Evolutionary conservation across 2,113 vertebrate genomes (phyloP).

Genomic region (Diphyllodes magnificus): DNA sequence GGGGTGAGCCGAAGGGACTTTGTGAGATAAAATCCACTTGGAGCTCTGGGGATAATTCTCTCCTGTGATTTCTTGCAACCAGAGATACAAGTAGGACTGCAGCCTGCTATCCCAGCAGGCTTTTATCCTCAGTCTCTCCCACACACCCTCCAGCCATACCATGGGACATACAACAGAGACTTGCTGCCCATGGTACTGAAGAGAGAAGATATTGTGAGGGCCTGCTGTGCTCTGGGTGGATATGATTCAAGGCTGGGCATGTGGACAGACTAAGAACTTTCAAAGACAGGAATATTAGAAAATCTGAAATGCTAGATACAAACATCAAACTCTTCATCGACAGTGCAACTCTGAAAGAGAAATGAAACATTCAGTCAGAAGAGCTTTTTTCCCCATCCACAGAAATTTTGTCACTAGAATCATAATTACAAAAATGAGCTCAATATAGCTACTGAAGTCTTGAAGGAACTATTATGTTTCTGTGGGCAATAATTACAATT

Average conservation of each 20-base stretch:
- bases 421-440: background rate
- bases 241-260: rapidly evolving
- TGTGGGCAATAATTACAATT: background rate
- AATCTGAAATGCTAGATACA: background rate
- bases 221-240: background rate
- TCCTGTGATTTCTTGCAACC: background rate
- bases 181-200: background rate
- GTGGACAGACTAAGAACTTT: background rate
- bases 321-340: rapidly evolving
- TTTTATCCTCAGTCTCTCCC: background rate
- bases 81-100: background rate
- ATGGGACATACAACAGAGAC: background rate
- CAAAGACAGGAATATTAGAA: background rate
- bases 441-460: background rate
- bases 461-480: background rate
- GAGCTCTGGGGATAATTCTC: background rate
- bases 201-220: background rate
- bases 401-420: background rate
- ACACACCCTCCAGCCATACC: background rate
- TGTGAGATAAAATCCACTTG: background rate
- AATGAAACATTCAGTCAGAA: background rate
- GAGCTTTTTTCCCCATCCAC: background rate
- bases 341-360: background rate
- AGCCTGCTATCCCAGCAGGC: background rate
- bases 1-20: background rate